Conservation (phyloP, 2,113 vertebrate species). For the Phalacrocorax carbo region DNA sequence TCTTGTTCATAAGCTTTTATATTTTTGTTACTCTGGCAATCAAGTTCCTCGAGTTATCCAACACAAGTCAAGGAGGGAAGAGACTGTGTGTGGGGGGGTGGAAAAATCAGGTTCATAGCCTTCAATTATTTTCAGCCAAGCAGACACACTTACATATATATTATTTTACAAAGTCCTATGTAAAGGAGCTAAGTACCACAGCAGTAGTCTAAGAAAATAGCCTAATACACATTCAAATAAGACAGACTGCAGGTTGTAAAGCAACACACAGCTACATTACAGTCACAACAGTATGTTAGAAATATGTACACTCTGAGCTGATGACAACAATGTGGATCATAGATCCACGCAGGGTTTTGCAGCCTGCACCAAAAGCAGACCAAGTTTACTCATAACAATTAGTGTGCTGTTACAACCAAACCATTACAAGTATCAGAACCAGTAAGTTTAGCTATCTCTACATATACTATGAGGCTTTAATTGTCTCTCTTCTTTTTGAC, state of each 20-base stretch:
- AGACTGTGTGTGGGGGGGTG: not conserved
- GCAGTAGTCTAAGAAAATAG: not conserved
- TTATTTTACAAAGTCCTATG: constrained; percentile 52
- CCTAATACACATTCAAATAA: not conserved
- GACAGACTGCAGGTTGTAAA: not conserved
- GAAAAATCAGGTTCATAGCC: constrained; percentile 42
- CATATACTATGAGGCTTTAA: not conserved
- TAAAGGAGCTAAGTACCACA: constrained; percentile 12
- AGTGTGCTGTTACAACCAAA: not conserved
- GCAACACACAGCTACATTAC: not conserved
- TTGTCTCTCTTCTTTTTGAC: not conserved
- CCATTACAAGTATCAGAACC: not conserved
- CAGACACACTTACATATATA: constrained; percentile 48
- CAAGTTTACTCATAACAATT: not conserved
- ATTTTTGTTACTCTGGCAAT: constrained; percentile 39
- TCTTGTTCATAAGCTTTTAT: constrained; percentile 23
- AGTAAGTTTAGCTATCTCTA: not conserved
- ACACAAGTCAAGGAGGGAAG: constrained; percentile 33
- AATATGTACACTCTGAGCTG: not conserved
- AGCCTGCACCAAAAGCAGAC: not conserved
- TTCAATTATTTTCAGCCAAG: constrained; percentile 59
- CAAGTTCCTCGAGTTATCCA: constrained; percentile 42
- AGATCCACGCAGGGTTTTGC: not conserved
- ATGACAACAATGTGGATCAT: not conserved
- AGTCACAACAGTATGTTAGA: not conserved